A percentile compares a stretch with the other conserved stretches of the same genome.
These are phyloP conservation scores for Tachypleus tridentatus DNA, from an alignment of 1,140 invertebrate species.

Conservation along the genomic window DNA sequence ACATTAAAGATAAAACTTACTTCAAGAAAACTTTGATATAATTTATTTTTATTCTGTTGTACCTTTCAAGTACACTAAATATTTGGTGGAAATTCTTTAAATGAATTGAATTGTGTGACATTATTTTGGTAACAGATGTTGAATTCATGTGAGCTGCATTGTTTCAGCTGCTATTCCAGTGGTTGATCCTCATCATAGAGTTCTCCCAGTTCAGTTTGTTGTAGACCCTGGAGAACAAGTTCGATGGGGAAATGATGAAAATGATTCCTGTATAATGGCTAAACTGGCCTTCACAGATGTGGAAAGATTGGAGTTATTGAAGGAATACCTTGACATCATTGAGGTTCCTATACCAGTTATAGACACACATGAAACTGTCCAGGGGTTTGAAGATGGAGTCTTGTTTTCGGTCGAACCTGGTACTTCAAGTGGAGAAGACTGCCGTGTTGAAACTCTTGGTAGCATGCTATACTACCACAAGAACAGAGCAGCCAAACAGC, in stretches of 20 bases:
- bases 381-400: too few relatives aligned
- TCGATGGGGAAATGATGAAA: slow-evolving; percentile 48
- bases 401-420: too few relatives aligned
- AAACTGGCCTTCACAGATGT: slow-evolving; percentile 33
- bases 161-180: slow-evolving; percentile 51
- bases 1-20: too few relatives aligned
- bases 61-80: too few relatives aligned
- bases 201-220: slow-evolving; percentile 66
- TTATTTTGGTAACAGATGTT: too few relatives aligned
- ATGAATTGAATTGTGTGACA: too few relatives aligned
- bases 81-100: too few relatives aligned
- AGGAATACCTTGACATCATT: slow-evolving; percentile 51
- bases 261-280: slow-evolving; percentile 32
- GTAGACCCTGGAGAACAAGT: slow-evolving; percentile 69
- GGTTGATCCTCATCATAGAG: slow-evolving; percentile 52
- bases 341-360: slow-evolving; percentile 25
- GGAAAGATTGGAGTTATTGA: slow-evolving; percentile 41
- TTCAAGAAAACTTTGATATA: too few relatives aligned
- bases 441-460: too few relatives aligned
- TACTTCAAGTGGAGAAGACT: too few relatives aligned
- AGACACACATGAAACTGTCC: slow-evolving; percentile 6
- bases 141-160: slow-evolving; percentile 7
- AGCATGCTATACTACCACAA: slow-evolving; percentile 24
- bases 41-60: too few relatives aligned
- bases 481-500: slow-evolving; percentile 50